phyloP scores from a whole-genome alignment of 2,797 vertebrate species.

The Tachyglossus aculeatus region DNA sequence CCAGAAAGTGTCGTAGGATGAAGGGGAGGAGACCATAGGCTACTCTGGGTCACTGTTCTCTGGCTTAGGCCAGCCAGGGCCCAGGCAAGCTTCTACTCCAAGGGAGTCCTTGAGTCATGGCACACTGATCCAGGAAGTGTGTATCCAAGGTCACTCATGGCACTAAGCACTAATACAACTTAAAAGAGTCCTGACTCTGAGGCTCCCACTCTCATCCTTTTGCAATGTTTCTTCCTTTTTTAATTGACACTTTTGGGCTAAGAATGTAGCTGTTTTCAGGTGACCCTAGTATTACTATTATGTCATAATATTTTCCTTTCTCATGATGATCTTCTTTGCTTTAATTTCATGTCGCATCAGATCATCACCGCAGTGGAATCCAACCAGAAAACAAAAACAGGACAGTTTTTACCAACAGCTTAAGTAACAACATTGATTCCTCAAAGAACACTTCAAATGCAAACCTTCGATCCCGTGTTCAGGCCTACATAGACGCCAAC shows the following conservation, averaged over 20 bases:
- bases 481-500: conserved; percentile 13
- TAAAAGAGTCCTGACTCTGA: not conserved
- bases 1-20: too few species aligned
- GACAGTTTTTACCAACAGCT: not conserved
- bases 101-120: too few species aligned
- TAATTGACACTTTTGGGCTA: conserved; percentile 8
- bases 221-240: conserved; percentile 8
- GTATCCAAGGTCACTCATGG: not conserved
- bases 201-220: not conserved
- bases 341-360: conserved; percentile 32
- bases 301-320: conserved; percentile 26
- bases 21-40: too few species aligned
- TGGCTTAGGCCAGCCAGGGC: too few species aligned
- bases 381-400: conserved; percentile 2
- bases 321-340: conserved; percentile 44
- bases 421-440: not conserved
- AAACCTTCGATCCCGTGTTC: not conserved
- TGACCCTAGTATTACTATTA: conserved; percentile 31
- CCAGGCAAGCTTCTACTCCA: too few species aligned
- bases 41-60: too few species aligned
- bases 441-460: not conserved
- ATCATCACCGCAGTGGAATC: not conserved
- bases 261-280: not conserved
- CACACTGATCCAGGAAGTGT: not conserved
- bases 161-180: not conserved